Base-by-base conservation (phyloP, 2,797 vertebrate species). In the Enteromius mattozi region DNA sequence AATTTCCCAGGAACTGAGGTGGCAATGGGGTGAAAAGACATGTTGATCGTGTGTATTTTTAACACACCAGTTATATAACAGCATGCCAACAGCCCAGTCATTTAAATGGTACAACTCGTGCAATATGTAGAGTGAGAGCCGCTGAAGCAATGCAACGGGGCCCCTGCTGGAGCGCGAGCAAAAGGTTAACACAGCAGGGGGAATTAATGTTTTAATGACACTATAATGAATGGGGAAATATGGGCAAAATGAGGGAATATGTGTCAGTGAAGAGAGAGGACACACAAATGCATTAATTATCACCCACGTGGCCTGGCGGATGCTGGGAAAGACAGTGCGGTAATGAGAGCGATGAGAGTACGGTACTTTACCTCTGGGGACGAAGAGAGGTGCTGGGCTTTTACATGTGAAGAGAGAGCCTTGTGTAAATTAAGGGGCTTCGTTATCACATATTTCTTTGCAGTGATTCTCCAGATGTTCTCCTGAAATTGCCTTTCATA, bases 161-260 rank as follows among this genome's bases (percentile, higher is more conserved):
- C 89, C 90, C 89, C 91, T 88, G 87, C 81, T 79, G 90, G 87
- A 92, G 90, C 87, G 35, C 1, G 19, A 93, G 88, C 91, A 88
- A 94, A 94, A 95, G 94, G 93, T 95, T 94, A 94, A 94, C 93
- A 89, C 92, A 92, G 93, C 91, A 83, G 91, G 92, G 93, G 92
- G 93, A 94, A 93, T 96, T 93, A 94, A 94, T 89, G 91, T 93
- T 93, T 94, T 94, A 95, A 95, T 95, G 93, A 94, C 93, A 94
- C 93, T 94, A 93, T 95, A 95, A 95, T 95, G 92, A 94, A 95
- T 94, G 94, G 89, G 92, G 92, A 94, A 94, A 93, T 93, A 94
- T 90, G 90, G 93, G 92, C 91, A 90, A 94, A 94, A 94, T 74
- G 61, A 93, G 95, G 93, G 94, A 93, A 94, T 95, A 93, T 93